phyloP scores from a whole-genome alignment of 2,113 vertebrate genomes.

The Tyrannus savana region DNA sequence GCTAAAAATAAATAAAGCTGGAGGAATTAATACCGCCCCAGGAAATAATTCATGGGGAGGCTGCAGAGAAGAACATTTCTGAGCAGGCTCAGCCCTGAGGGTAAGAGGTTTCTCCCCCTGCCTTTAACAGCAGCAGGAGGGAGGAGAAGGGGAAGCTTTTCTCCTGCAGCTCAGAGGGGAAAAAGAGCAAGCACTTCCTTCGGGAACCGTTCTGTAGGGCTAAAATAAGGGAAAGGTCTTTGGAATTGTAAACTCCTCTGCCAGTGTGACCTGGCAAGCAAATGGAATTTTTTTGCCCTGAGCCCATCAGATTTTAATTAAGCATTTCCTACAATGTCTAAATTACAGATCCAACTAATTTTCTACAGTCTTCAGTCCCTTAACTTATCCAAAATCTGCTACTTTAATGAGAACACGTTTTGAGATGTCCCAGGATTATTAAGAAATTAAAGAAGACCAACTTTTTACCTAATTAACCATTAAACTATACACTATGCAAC shows the following conservation, averaged over 20 bases:
- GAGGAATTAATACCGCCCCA: neutral
- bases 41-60: neutral
- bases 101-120: neutral
- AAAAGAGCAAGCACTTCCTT: neutral
- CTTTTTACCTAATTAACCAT: neutral
- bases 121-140: neutral
- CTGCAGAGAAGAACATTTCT: neutral
- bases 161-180: neutral
- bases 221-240: neutral
- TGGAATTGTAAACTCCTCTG: neutral
- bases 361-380: neutral
- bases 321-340: neutral
- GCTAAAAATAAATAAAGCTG: neutral
- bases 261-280: neutral
- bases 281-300: accelerated
- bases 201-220: neutral
- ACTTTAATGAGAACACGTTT: neutral
- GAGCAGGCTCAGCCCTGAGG: neutral
- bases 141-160: neutral
- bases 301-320: neutral
- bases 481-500: neutral
- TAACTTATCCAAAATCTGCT: neutral
- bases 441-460: neutral
- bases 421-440: neutral
- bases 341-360: neutral